These are phyloP conservation scores for Lates japonicus DNA, from an alignment of 2,797 vertebrate species.

Conservation along the genomic window DNA sequence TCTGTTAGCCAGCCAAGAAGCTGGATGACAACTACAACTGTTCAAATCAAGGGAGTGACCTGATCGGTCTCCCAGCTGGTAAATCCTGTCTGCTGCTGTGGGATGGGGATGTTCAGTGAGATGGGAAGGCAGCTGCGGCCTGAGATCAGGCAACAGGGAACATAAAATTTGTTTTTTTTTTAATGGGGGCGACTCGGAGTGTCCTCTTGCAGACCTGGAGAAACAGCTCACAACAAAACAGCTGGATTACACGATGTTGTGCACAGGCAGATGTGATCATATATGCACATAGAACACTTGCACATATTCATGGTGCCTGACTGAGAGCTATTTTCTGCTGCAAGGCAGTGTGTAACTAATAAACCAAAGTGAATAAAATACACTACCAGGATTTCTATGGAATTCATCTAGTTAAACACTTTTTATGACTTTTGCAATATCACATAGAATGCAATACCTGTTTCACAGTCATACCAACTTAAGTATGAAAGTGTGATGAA, in stretches of 20 bases:
- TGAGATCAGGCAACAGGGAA: conserved; percentile 18
- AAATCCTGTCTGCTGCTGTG: conserved; percentile 50
- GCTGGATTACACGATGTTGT: neutral
- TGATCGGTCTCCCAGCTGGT: conserved; percentile 53
- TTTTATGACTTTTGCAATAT: no score
- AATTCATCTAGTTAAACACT: neutral
- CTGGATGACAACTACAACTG: conserved; percentile 63
- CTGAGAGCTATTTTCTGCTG: neutral
- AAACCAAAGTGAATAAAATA: neutral
- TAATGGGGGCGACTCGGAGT: neutral
- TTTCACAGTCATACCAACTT: no score
- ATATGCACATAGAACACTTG: neutral
- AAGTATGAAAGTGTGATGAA: no score
- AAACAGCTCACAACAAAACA: conserved; percentile 2
- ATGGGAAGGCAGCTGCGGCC: conserved; percentile 19
- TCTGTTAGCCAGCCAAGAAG: conserved; percentile 53
- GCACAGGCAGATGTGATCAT: neutral
- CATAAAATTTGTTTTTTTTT: conserved; percentile 22
- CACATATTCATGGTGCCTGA: neutral
- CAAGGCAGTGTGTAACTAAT: neutral
- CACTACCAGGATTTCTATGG: no score
- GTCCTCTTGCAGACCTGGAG: neutral
- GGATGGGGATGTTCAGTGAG: conserved; percentile 36
- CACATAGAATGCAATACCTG: no score
- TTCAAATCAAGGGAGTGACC: conserved; percentile 28